Conservation (phyloP, 2,797 vertebrate species). For the Pipistrellus pygmaeus region DNA sequence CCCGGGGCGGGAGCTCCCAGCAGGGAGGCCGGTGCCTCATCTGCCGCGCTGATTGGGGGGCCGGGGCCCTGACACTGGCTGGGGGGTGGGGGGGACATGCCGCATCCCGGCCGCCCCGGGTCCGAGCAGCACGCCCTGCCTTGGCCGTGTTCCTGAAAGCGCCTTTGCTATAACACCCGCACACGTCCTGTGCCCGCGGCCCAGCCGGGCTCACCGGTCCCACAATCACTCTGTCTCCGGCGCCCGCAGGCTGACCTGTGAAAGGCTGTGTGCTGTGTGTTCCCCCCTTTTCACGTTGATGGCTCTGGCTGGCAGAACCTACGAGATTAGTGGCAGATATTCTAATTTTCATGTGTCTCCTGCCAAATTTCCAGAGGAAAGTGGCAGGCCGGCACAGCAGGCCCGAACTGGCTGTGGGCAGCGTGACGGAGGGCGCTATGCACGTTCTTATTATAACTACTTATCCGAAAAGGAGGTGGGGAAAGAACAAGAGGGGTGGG, state of each 20-base stretch:
- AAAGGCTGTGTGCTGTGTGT: constrained; percentile 14
- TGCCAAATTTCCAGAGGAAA: constrained; percentile 43
- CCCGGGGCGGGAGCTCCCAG: constrained; percentile 73
- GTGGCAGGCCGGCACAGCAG: not conserved
- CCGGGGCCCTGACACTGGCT: constrained; percentile 81
- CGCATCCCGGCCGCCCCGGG: constrained; percentile 71
- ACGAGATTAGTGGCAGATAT: constrained; percentile 58
- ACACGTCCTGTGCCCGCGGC: constrained; percentile 84
- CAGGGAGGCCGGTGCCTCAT: constrained; percentile 76
- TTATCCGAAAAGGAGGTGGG: not conserved
- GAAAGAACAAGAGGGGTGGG: not conserved
- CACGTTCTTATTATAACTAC: not conserved
- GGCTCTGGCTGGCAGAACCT: constrained; percentile 78
- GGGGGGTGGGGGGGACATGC: constrained; percentile 55
- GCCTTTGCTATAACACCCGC: constrained; percentile 84
- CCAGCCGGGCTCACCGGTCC: constrained; percentile 84
- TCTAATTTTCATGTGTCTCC: constrained; percentile 68
- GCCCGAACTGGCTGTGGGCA: constrained; percentile 28
- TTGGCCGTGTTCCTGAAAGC: constrained; percentile 86
- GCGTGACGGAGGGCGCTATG: not conserved
- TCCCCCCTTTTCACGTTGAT: constrained; percentile 66
- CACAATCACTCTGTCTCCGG: constrained; percentile 88
- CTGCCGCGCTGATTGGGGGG: constrained; percentile 86
- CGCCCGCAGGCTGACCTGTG: constrained; percentile 80
- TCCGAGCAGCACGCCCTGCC: constrained; percentile 86